These are phyloP conservation scores for Dermatemys mawii DNA, from an alignment of 2,113 vertebrate genomes.

Conservation along the genomic window DNA sequence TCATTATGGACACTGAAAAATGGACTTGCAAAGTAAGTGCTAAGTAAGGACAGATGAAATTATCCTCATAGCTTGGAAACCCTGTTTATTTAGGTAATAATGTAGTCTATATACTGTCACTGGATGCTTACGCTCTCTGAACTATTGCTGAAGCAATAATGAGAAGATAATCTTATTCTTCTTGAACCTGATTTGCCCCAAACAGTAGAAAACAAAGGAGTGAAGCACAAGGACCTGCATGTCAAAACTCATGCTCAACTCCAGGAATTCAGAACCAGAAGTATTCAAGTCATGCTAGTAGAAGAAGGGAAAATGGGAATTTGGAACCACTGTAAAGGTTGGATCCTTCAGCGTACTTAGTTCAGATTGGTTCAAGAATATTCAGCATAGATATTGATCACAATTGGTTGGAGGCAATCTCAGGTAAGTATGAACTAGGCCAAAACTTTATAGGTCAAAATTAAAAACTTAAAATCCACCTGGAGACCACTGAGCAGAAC, in stretches of 20 bases:
- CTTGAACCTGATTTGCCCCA: not conserved
- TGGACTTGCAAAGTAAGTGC: not conserved
- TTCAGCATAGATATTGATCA: not conserved
- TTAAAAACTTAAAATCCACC: not conserved
- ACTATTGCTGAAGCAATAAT: not conserved
- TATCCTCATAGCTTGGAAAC: accelerated
- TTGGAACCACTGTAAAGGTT: not conserved
- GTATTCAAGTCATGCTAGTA: not conserved
- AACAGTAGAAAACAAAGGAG: not conserved
- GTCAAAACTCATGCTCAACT: not conserved
- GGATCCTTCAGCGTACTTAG: not conserved
- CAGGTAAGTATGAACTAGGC: not conserved
- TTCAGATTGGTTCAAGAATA: not conserved
- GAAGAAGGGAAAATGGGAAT: not conserved
- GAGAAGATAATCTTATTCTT: not conserved
- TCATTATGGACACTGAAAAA: not conserved
- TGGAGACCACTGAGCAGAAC: not conserved
- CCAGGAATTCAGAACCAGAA: not conserved
- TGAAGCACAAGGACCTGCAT: not conserved
- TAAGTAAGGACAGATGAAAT: not conserved
- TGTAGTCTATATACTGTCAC: not conserved
- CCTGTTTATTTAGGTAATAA: not conserved
- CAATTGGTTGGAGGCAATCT: not conserved
- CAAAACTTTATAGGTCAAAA: not conserved
- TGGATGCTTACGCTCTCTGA: not conserved